phyloP scores from a whole-genome alignment of 1,140 invertebrate species.

The Amyelois transitella region DNA sequence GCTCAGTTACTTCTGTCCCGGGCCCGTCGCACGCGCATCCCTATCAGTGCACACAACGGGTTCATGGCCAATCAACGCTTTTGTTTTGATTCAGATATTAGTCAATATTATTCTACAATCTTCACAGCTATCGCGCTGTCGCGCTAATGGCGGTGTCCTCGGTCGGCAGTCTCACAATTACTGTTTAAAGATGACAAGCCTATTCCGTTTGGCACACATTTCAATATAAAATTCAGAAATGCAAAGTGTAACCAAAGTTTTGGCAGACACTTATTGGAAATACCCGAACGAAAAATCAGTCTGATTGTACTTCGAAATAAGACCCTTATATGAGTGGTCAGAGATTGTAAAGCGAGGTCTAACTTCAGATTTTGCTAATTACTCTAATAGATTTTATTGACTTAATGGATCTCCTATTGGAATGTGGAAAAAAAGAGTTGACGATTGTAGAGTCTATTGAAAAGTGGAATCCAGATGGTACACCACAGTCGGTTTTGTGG shows the following conservation, averaged over 20 bases:
- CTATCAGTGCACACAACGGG: no score
- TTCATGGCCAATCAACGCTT: no score
- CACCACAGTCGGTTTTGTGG: neutral
- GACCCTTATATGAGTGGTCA: constrained; percentile 70
- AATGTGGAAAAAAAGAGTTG: constrained; percentile 4
- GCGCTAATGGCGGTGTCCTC: constrained; percentile 19
- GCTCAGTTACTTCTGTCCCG: no score
- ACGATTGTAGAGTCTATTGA: constrained; percentile 11
- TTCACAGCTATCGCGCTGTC: constrained; percentile 9
- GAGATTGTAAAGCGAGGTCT: constrained; percentile 75
- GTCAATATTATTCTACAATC: neutral
- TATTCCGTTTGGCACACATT: constrained; percentile 46
- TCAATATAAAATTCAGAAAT: constrained; percentile 19
- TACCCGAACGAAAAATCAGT: constrained; percentile 33
- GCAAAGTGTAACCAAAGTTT: constrained; percentile 25
- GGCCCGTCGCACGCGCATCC: no score
- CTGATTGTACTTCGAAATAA: constrained; percentile 25
- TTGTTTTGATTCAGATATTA: no score
- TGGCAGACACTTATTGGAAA: constrained; percentile 30
- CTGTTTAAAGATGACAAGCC: constrained; percentile 67
- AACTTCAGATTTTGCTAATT: constrained; percentile 75
- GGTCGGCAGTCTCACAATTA: constrained; percentile 34
- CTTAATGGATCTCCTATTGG: constrained; percentile 16
- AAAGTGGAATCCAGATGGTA: constrained; percentile 6
- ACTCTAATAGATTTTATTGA: constrained; percentile 12